Evolutionary conservation across 23 tunicate genomes (phyloP), one percentile per base, ranked within the genome.

Genomic region (Halocynthia roretzi): DNA sequence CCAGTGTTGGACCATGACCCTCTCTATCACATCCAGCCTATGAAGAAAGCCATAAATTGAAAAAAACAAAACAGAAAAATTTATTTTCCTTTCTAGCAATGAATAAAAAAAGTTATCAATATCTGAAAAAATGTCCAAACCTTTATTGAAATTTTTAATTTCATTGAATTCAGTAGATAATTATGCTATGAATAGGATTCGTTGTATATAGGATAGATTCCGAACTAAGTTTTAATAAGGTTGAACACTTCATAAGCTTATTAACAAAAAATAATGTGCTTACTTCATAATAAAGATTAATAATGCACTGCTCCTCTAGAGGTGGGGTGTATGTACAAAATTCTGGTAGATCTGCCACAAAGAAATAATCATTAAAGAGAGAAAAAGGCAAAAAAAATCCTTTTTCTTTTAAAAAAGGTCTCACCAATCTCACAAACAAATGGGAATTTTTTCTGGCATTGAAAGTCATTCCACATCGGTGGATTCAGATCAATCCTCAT

Each of bases 351-450:
- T 54, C 85, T 81, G 70, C 48, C 67, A 78, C 7, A 18, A 0
- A 12, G 48, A 22, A 11, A 18, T 61, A 61, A 76, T 2, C 17
- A 68, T 68, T 1, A 5, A 12, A 15, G 21, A 68, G 14, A 12
- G 4, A 22, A 18, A 0, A 18, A 11, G 48, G 2, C 72, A 15
- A 68, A 68, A 15, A 4, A 68, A 18, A 68, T 68, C 12, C 12
- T 11, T 10, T 10, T 67, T 8, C 71, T 18, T 76, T 51, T 21
- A 15, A 31, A 68, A 53, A 54, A 51, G 40, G 40, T 61, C 11
- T 71, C 18, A 86, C 92, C 85, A 17, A 78, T 63, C 79, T 83
- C 87, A 72, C 95, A 88, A 44, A 77, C 67, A 72, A 88, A 88
- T 15, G 83, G 82, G 8, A 82, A 52, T 66, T 72, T 56, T 63